Base-by-base conservation (phyloP, 2,113 vertebrate genomes). In the Scophthalmus maximus region DNA sequence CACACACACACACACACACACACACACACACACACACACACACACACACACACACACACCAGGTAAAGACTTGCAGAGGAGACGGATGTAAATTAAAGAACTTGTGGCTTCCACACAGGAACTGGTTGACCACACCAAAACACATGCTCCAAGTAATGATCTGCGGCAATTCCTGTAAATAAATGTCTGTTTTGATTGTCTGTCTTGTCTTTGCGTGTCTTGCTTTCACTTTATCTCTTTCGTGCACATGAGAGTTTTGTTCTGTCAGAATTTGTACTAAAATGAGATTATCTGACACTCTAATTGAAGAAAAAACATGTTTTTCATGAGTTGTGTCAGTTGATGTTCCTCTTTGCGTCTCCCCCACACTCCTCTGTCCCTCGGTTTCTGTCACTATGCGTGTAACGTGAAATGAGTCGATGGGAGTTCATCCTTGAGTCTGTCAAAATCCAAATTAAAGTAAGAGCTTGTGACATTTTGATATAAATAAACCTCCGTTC, bases 151-250 rank as follows among this genome's bases (percentile, higher is more conserved):
- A 27, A 30, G 60, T 68, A 60, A 73, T 78, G 55, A 68, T 74
- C 23, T 60, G 36, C 50, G 62, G 50, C 12, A n/a, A 18, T 66
- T 68, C n/a, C 71, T 78, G 57, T 72, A 78, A 80, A 80, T 74
- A 50, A 34, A 50, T 46, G 52, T 64, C 56, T 77, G 38, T 26
- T 65, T 22, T 68, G 8, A 32, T 1, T n/a, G 47, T 27, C 22
- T 75, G 47, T 30, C 3, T n/a, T 52, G 50, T 14, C 17, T 51
- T 59, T 66, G 42, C 14, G 50, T 60, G 20, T 52, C 14, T 22
- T 73, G 25, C 23, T 47, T 22, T 52, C 9, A 27, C 20, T 12
- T 47, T 18, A 15, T 20, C 38, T 8, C 8, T 32, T 17, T 53
- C 17, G 11, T 40, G 8, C 40, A 22, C 27, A 55, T 40, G 23